Evolutionary conservation across 2,888 invertebrate species (phyloP).

Genomic region (Spatulosminthurus flaviceps): DNA sequence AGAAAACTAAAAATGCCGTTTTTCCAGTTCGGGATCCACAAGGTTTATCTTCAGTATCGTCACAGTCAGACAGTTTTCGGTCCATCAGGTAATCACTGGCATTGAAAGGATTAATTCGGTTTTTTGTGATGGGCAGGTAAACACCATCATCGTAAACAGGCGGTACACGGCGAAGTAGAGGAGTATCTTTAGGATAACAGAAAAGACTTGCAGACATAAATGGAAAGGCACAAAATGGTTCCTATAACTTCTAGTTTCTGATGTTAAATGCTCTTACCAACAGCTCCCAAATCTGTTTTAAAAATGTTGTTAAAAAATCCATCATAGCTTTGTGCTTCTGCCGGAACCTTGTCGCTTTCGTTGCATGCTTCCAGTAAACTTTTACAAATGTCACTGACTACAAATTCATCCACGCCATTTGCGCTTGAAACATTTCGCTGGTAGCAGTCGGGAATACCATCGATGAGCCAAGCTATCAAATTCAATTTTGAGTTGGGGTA

Average conservation of each 20-base stretch:
- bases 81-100: conserved; percentile 69
- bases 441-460: conserved; percentile 50
- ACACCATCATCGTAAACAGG: conserved; percentile 72
- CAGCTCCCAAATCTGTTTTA: conserved; percentile 67
- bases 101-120: conserved; percentile 70
- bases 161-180: conserved; percentile 69
- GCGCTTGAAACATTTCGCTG: neutral
- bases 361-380: neutral
- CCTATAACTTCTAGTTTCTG: too few species aligned
- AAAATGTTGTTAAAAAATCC: conserved; percentile 69
- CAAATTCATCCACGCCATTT: neutral
- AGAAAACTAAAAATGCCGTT: conserved; percentile 72
- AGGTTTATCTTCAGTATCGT: conserved; percentile 31
- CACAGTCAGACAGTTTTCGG: conserved; percentile 64
- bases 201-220: neutral
- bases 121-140: conserved; percentile 69
- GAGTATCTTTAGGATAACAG: conserved; percentile 67
- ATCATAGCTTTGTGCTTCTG: conserved; percentile 67
- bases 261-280: conserved; percentile 65
- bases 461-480: conserved; percentile 61
- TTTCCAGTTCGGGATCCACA: conserved; percentile 68
- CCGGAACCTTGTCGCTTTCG: conserved; percentile 41
- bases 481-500: conserved; percentile 53
- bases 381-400: too few species aligned
- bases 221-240: neutral